Evolutionary conservation across 92 coral and sea anemone genomes (phyloP).

Genomic region (Pocillopora grandis): DNA sequence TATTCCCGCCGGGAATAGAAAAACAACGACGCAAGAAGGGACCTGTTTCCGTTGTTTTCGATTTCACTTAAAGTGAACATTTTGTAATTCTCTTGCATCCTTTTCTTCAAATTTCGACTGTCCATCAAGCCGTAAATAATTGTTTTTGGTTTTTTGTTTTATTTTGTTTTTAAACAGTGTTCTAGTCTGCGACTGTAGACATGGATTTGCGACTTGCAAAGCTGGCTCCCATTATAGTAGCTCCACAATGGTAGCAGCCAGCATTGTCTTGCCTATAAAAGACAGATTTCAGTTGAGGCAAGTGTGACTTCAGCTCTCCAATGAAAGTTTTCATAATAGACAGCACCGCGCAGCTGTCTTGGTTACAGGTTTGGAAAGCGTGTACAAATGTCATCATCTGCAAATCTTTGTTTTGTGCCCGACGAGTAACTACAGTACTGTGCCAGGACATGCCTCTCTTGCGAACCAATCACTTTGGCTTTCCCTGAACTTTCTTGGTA

Average conservation of each 20-base stretch:
- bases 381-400: too few species aligned
- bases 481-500: not conserved
- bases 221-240: conserved; percentile 4
- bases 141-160: not conserved
- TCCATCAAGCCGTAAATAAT: not conserved
- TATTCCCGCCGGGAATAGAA: too few species aligned
- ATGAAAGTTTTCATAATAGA: too few species aligned
- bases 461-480: conserved; percentile 1
- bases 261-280: conserved; percentile 39
- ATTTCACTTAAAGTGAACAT: not conserved
- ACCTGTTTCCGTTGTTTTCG: not conserved
- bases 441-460: not conserved
- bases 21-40: not conserved
- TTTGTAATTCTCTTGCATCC: not conserved
- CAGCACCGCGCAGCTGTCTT: too few species aligned
- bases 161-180: not conserved
- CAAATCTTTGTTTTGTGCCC: too few species aligned
- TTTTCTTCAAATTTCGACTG: not conserved
- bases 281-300: not conserved
- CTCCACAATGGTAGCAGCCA: conserved; percentile 40
- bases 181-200: not conserved
- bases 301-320: not conserved
- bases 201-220: not conserved
- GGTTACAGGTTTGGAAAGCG: too few species aligned
- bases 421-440: not conserved